These are phyloP conservation scores for Odontothrips loti DNA, from an alignment of 2,888 invertebrate genomes.

Conservation along the genomic window DNA sequence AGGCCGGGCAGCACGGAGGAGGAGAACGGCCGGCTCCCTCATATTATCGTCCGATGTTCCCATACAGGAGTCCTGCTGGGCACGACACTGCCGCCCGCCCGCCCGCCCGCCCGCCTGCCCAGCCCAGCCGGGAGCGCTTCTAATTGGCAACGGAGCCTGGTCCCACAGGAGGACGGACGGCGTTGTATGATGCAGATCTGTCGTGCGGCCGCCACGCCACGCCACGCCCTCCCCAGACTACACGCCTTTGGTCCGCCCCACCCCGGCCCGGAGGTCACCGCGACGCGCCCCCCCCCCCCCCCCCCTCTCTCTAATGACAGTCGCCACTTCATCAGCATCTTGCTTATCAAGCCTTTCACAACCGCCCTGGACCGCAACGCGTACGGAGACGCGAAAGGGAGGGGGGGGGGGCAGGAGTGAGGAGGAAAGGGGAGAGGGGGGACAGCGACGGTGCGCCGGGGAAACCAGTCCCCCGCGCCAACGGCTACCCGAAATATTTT, in stretches of 20 bases:
- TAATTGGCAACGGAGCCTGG: constrained; percentile 6
- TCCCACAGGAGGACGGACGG: too few species aligned
- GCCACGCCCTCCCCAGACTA: neutral
- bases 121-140: neutral
- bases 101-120: neutral
- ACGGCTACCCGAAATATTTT: neutral
- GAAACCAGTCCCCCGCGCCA: neutral
- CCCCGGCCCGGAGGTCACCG: neutral
- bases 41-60: neutral
- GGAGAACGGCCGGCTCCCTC: too few species aligned
- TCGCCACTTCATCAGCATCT: constrained; percentile 22
- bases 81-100: neutral
- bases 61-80: neutral
- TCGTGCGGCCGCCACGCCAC: constrained; percentile 10
- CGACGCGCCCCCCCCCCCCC: too few species aligned
- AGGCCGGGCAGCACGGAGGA: too few species aligned
- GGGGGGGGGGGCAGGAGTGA: neutral
- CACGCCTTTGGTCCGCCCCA: neutral
- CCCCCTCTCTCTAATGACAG: neutral
- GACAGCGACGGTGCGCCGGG: neutral
- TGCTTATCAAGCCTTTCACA: constrained; percentile 23
- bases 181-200: constrained; percentile 6
- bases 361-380: neutral
- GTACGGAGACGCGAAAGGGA: neutral
- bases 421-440: neutral